Conservation (phyloP, 2,113 vertebrate species). For the Poeciliopsis occidentalis region DNA sequence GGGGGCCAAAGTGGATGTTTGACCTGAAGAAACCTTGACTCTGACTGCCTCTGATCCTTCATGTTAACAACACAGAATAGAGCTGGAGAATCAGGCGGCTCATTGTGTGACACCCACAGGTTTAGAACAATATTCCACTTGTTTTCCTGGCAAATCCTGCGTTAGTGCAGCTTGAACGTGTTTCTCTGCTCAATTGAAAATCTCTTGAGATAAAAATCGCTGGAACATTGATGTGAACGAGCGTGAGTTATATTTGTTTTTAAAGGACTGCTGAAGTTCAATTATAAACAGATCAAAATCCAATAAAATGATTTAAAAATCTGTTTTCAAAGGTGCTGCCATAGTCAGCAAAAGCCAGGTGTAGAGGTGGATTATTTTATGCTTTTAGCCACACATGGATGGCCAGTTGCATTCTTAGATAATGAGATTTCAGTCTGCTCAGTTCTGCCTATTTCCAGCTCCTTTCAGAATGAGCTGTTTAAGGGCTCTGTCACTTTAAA, state of each 20-base stretch:
- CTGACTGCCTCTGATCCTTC: constrained; percentile 19
- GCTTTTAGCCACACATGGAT: background rate
- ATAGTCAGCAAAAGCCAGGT: background rate
- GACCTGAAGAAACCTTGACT: constrained; percentile 56
- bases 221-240: background rate
- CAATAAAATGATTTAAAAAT: background rate
- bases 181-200: constrained; percentile 14
- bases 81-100: constrained; percentile 31
- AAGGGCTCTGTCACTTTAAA: no score
- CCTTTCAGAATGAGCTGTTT: no score
- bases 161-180: background rate
- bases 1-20: constrained; percentile 35
- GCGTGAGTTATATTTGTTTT: background rate
- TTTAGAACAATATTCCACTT: constrained; percentile 50
- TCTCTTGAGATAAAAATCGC: background rate
- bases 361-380: background rate
- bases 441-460: background rate
- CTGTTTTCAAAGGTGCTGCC: background rate
- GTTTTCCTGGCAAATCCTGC: constrained; percentile 23
- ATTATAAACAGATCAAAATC: background rate
- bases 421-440: no score
- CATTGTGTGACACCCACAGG: constrained; percentile 56
- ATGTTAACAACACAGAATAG: constrained; percentile 16
- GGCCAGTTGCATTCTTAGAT: no score
- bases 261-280: background rate